Evolutionary conservation across 2,888 invertebrate genomes (phyloP).

Genomic region (Sericinus montela): DNA sequence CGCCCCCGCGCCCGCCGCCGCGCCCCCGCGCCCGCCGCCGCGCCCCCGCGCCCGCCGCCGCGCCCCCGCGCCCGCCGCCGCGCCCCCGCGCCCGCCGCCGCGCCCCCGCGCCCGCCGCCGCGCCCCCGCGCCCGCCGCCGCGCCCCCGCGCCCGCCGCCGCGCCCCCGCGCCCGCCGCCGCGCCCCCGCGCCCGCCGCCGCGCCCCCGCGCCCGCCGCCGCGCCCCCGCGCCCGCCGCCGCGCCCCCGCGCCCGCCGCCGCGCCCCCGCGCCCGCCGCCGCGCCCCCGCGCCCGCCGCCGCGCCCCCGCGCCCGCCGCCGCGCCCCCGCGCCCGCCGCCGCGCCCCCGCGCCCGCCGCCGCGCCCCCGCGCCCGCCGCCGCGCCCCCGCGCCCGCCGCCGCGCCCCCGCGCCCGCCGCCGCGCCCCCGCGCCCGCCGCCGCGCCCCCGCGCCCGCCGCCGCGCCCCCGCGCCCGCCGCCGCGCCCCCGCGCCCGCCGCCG

Average conservation of each 20-base stretch:
- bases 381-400: background rate
- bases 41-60: conserved; percentile 81
- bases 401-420: conserved; percentile 81
- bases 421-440: conserved; percentile 61
- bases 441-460: background rate
- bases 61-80: conserved; percentile 61
- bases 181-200: conserved; percentile 61
- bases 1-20: conserved; percentile 61
- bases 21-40: background rate
- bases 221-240: conserved; percentile 81
- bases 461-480: conserved; percentile 81
- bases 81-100: background rate
- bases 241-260: conserved; percentile 61
- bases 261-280: background rate
- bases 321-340: background rate
- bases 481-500: conserved; percentile 61
- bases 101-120: conserved; percentile 81
- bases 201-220: background rate
- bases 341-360: conserved; percentile 81
- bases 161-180: conserved; percentile 81
- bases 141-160: background rate
- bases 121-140: conserved; percentile 61
- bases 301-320: conserved; percentile 61
- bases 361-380: conserved; percentile 61
- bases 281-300: conserved; percentile 81